phyloP scores from a whole-genome alignment of 2,113 vertebrate species.

The Tauraco erythrolophus region DNA sequence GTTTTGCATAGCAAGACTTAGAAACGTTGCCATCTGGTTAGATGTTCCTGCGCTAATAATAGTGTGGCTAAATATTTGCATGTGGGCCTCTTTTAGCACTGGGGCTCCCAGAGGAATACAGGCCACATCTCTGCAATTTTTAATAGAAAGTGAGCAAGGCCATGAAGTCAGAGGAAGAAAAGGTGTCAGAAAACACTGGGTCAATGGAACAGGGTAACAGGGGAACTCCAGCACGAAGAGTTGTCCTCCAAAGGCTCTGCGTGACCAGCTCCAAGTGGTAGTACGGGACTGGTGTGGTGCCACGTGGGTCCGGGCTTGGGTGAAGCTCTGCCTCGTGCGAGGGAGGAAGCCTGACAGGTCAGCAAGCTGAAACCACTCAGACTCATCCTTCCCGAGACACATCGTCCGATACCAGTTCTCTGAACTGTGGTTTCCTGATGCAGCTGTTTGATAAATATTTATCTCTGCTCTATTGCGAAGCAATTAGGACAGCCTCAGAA shows the following conservation, averaged over 20 bases:
- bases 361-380: conserved; percentile 41
- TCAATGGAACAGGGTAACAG: rapidly evolving
- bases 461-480: conserved; percentile 57
- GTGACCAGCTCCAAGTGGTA: background rate
- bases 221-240: background rate
- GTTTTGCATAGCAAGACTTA: background rate
- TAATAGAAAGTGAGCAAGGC: conserved; percentile 54
- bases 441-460: conserved; percentile 68
- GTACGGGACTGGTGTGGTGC: background rate
- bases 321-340: background rate
- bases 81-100: conserved; percentile 12
- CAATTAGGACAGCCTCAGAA: conserved; percentile 56
- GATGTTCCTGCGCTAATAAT: conserved; percentile 24
- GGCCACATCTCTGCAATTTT: conserved; percentile 34
- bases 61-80: conserved; percentile 64
- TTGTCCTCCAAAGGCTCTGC: background rate
- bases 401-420: background rate
- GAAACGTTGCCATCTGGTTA: background rate
- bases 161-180: conserved; percentile 29
- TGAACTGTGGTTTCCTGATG: conserved; percentile 65
- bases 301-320: background rate
- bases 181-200: conserved; percentile 9
- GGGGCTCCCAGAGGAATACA: background rate
- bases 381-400: conserved; percentile 51
- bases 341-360: conserved; percentile 50